Conservation (phyloP, 2,113 vertebrate genomes). For the Gymnarchus niloticus region DNA sequence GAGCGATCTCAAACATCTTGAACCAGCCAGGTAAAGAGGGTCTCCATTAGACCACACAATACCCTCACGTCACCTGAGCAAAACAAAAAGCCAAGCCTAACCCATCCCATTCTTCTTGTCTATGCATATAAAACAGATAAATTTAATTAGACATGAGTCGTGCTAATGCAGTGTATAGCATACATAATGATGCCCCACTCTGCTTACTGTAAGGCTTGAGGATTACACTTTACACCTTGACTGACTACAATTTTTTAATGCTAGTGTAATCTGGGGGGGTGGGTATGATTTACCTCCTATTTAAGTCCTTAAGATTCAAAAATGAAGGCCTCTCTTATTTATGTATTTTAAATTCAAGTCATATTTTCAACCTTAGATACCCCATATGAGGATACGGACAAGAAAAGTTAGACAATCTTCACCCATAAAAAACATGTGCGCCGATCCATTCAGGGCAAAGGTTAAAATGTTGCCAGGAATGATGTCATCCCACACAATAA, state of each 20-base stretch:
- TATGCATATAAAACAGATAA: background rate
- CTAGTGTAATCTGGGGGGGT: background rate
- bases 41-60: background rate
- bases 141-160: background rate
- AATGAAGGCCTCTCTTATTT: background rate
- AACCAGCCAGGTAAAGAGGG: background rate
- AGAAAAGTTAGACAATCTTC: background rate
- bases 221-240: background rate
- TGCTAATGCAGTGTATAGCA: background rate
- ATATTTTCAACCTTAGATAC: background rate
- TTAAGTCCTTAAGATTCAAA: background rate
- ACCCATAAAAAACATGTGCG: too few relatives aligned
- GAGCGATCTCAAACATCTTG: background rate
- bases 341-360: background rate
- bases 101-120: background rate
- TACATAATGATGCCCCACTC: background rate
- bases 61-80: background rate
- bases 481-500: background rate
- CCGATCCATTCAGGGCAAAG: background rate
- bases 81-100: background rate
- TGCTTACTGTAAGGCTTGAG: background rate
- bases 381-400: background rate
- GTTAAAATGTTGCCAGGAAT: background rate
- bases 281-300: background rate
- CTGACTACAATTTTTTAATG: background rate